These are phyloP conservation scores for Griposia aprilina DNA, from an alignment of 2,888 invertebrate genomes.

Conservation along the genomic window DNA sequence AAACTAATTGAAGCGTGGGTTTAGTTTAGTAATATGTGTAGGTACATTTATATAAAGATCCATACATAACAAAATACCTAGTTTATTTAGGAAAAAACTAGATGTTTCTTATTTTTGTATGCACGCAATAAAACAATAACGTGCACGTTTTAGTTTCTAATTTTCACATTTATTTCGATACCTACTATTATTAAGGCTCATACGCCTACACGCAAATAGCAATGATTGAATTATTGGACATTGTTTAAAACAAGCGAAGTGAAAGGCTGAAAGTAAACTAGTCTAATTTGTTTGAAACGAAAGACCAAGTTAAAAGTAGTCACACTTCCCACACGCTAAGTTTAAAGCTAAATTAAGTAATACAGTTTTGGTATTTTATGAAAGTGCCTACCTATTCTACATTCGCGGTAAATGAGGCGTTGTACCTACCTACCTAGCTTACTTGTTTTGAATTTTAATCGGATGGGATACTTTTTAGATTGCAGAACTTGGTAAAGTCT, in stretches of 20 bases:
- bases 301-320: background rate
- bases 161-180: conserved; percentile 22
- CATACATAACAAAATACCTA: background rate
- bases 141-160: conserved; percentile 16
- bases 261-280: conserved; percentile 58
- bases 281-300: conserved; percentile 43
- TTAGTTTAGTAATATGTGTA: background rate
- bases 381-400: conserved; percentile 4
- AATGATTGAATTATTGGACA: conserved; percentile 30
- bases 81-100: background rate
- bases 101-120: background rate
- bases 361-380: background rate
- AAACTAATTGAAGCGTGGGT: conserved; percentile 2
- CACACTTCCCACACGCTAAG: conserved; percentile 36
- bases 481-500: background rate
- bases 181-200: background rate
- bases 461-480: background rate
- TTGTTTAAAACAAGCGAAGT: conserved; percentile 43
- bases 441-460: conserved; percentile 27
- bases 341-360: conserved; percentile 1
- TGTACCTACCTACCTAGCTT: background rate
- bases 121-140: conserved; percentile 30
- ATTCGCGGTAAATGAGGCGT: conserved; percentile 9
- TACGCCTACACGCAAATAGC: conserved; percentile 38
- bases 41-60: background rate